Evolutionary conservation across 2,888 invertebrate species (phyloP).

Genomic region (Oscheius sp.): DNA sequence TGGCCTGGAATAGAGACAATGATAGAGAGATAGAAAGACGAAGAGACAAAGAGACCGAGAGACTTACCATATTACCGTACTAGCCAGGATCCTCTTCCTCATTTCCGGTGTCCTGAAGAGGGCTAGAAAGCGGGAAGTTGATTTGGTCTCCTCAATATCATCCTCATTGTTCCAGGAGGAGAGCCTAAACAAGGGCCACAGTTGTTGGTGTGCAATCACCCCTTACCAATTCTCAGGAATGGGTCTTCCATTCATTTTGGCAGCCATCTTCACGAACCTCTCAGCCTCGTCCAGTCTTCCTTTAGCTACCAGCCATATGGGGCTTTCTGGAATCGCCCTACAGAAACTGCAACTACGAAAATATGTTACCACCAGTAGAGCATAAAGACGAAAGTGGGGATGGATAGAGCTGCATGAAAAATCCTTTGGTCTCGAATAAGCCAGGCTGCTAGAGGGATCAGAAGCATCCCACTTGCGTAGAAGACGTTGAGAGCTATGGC

Average conservation of each 20-base stretch:
- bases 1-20: neutral
- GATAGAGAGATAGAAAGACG: too few relatives aligned
- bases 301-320: neutral
- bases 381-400: neutral
- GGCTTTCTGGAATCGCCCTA: neutral
- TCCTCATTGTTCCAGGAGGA: too few relatives aligned
- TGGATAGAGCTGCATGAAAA: neutral
- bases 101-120: neutral
- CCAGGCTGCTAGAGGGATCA: neutral
- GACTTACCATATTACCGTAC: neutral
- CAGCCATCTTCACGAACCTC: neutral
- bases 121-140: too few relatives aligned
- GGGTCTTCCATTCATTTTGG: neutral
- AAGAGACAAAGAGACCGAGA: neutral
- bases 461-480: neutral
- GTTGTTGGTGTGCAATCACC: neutral
- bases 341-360: neutral
- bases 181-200: too few relatives aligned
- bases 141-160: too few relatives aligned
- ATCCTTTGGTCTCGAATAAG: neutral
- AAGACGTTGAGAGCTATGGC: neutral
- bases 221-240: neutral
- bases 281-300: neutral
- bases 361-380: neutral
- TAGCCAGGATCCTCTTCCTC: neutral